Evolutionary conservation across 2,888 invertebrate species (phyloP).

Genomic region (Melolontha melolontha): DNA sequence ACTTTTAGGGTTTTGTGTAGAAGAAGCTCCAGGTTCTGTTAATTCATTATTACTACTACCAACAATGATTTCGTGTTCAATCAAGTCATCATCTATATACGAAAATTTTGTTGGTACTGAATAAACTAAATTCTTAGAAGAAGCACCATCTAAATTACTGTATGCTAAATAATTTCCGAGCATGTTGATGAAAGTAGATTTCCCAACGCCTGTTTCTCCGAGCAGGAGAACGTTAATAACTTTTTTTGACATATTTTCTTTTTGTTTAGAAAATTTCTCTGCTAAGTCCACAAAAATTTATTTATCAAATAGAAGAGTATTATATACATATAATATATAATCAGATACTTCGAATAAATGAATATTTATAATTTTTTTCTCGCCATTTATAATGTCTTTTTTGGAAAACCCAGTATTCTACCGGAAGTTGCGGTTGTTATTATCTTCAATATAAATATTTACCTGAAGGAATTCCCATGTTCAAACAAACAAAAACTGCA

Average conservation of each 20-base stretch:
- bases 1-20: constrained; percentile 23
- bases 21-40: constrained; percentile 12
- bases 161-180: constrained; percentile 57
- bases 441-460: too few relatives aligned
- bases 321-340: too few relatives aligned
- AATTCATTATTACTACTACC: constrained; percentile 23
- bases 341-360: too few relatives aligned
- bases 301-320: too few relatives aligned
- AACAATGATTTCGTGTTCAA: constrained; percentile 6
- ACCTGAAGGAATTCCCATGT: too few relatives aligned
- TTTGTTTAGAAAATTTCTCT: not conserved
- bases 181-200: constrained; percentile 61
- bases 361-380: too few relatives aligned
- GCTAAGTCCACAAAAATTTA: too few relatives aligned
- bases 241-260: constrained; percentile 35
- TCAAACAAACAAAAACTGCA: too few relatives aligned
- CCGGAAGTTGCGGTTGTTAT: too few relatives aligned
- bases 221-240: constrained; percentile 58
- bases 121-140: constrained; percentile 1
- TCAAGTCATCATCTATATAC: constrained; percentile 12
- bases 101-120: constrained; percentile 23
- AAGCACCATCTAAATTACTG: constrained; percentile 50
- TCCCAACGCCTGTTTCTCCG: constrained; percentile 60
- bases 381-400: too few relatives aligned
- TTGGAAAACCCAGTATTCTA: too few relatives aligned